phyloP scores from a whole-genome alignment of 2,888 invertebrate species.

The Osedax fenrisi region DNA sequence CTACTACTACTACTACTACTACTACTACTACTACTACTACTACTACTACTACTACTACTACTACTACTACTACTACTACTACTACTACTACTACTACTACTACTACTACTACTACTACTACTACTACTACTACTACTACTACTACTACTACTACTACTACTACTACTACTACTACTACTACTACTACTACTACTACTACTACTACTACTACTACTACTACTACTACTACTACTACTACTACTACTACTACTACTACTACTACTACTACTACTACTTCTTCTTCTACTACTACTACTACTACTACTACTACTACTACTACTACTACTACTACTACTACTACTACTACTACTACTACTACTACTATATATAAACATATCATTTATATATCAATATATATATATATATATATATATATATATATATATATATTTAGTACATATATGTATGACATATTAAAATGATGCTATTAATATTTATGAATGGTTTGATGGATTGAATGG shows the following conservation, averaged over 20 bases:
- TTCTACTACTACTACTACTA: background rate
- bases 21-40: background rate
- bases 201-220: background rate
- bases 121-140: background rate
- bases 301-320: background rate
- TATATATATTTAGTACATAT: too few species aligned
- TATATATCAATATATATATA: too few species aligned
- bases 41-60: background rate
- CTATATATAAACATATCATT: too few species aligned
- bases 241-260: background rate
- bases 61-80: background rate
- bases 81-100: background rate
- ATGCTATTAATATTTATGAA: too few species aligned
- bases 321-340: background rate
- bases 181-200: background rate
- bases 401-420: too few species aligned
- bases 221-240: background rate
- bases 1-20: background rate
- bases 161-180: background rate
- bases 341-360: background rate
- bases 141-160: background rate
- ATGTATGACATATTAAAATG: too few species aligned
- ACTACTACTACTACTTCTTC: background rate
- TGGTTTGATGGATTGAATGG: too few species aligned
- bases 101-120: background rate